Evolutionary conservation across 2,888 invertebrate species (phyloP).

Genomic region (Glyphotaelius pellucidus): DNA sequence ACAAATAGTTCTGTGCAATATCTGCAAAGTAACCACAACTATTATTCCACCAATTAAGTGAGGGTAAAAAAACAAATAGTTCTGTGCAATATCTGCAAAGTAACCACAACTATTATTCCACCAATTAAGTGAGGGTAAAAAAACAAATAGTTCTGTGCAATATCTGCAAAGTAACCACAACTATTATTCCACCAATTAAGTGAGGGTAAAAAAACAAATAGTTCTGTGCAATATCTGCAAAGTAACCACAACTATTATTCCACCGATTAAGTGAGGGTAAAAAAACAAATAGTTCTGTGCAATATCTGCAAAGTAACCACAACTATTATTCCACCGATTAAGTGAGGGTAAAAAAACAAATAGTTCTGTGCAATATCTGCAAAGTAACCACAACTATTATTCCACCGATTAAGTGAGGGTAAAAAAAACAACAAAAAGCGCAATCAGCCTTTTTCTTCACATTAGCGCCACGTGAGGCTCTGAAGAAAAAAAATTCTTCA

Average conservation of each 20-base stretch:
- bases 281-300: constrained; percentile 99
- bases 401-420: no score
- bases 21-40: constrained; percentile 68
- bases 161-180: constrained; percentile 77
- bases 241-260: no score
- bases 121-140: background rate
- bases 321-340: no score
- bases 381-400: background rate
- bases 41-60: background rate
- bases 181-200: background rate
- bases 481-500: no score
- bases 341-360: no score
- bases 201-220: no score
- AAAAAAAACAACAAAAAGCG: no score
- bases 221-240: constrained; percentile 95
- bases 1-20: constrained; percentile 99
- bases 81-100: constrained; percentile 92
- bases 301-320: constrained; percentile 79
- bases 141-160: constrained; percentile 99
- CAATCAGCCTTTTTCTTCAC: background rate
- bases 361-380: constrained; percentile 96
- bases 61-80: no score
- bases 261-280: no score
- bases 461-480: no score
- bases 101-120: background rate